A percentile compares a stretch with the other conserved stretches of the same genome.
Conservation (phyloP, 2,797 vertebrate genomes). For the Chromis chromis region DNA sequence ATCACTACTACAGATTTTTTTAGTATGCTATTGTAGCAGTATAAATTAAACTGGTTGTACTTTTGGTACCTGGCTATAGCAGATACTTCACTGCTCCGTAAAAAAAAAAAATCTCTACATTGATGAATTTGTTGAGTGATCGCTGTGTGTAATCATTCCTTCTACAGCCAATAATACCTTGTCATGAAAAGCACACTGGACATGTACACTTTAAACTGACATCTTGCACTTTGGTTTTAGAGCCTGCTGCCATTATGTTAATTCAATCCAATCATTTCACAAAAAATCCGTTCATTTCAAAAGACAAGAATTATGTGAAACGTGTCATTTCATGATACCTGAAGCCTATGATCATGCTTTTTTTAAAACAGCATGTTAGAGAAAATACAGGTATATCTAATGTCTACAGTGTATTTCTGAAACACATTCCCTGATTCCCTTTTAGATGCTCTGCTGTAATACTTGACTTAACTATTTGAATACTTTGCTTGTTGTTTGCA, state of each 20-base stretch:
- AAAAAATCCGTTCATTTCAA: constrained; percentile 55
- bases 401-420: constrained; percentile 26
- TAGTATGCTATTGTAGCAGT: constrained; percentile 75
- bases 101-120: constrained; percentile 52
- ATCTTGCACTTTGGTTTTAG: constrained; percentile 82
- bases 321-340: constrained; percentile 49
- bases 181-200: constrained; percentile 80
- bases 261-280: constrained; percentile 63
- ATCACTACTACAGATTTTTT: constrained; percentile 68
- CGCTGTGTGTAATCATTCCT: constrained; percentile 77
- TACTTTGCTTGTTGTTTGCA: constrained; percentile 45
- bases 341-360: constrained; percentile 17
- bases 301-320: constrained; percentile 38
- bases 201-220: constrained; percentile 74
- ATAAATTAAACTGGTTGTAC: constrained; percentile 77
- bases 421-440: constrained; percentile 49
- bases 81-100: constrained; percentile 60
- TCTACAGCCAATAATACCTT: constrained; percentile 67
- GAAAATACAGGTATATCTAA: constrained; percentile 18
- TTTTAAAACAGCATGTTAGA: constrained; percentile 13
- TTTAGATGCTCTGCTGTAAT: constrained; percentile 45
- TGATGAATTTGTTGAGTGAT: constrained; percentile 66
- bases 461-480: constrained; percentile 30
- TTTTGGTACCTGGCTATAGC: constrained; percentile 78
- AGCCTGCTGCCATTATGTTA: constrained; percentile 75